A percentile compares a stretch with the other conserved stretches of the same genome.
Conservation (phyloP, 2,797 vertebrate species). For the Dromococcyx pavoninus region DNA sequence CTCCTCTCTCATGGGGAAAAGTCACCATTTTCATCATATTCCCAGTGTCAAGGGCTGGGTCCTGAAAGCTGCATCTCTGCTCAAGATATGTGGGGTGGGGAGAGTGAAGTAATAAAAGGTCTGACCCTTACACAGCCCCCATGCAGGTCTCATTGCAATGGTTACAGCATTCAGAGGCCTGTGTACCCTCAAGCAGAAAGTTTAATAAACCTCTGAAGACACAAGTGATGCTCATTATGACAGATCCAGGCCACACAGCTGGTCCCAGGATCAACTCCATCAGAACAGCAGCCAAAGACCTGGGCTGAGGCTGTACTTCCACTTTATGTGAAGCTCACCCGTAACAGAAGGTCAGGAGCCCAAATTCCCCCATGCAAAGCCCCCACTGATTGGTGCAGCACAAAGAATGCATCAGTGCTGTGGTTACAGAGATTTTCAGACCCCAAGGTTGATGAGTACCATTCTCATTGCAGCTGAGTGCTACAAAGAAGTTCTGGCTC, state of each 20-base stretch:
- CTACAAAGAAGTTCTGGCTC: background rate
- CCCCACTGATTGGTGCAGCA: background rate
- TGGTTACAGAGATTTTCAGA: background rate
- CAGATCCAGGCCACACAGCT: background rate
- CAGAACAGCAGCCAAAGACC: background rate
- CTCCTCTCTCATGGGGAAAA: background rate
- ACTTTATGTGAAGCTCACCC: background rate
- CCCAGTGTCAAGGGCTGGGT: background rate
- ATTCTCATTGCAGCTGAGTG: background rate
- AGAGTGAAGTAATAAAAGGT: too few relatives aligned
- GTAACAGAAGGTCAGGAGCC: background rate
- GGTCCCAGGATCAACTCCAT: background rate
- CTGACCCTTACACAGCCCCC: background rate
- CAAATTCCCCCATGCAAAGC: too few relatives aligned
- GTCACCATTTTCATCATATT: background rate
- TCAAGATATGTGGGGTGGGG: background rate
- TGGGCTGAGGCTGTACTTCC: background rate
- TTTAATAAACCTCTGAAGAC: background rate
- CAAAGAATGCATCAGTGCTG: fast-evolving
- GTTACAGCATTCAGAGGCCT: background rate
- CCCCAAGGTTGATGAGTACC: background rate
- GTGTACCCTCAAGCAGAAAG: background rate
- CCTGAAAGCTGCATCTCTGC: background rate
- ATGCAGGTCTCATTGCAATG: background rate
- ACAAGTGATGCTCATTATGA: background rate